These are phyloP conservation scores for Microtus montanus DNA, from an alignment of 2,113 vertebrate species.

Conservation along the genomic window DNA sequence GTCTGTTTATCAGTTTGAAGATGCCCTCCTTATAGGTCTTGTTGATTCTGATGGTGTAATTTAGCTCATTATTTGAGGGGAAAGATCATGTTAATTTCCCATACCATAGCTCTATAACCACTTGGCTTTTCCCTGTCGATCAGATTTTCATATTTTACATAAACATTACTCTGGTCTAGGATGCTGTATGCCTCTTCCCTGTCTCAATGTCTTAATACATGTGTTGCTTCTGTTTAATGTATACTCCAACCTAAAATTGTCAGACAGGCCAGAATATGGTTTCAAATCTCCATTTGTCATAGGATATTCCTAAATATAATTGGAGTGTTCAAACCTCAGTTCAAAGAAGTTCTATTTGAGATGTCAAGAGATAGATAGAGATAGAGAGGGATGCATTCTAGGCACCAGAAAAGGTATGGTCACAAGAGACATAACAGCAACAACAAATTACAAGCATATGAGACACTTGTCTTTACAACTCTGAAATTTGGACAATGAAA, in stretches of 20 bases:
- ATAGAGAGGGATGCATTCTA: no score
- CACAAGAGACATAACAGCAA: no score
- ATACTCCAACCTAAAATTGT: background rate
- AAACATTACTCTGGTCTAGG: background rate
- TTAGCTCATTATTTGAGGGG: background rate
- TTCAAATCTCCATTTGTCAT: background rate
- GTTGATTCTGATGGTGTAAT: background rate
- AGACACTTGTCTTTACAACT: no score
- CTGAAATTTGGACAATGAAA: no score
- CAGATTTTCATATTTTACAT: background rate
- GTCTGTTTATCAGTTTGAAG: background rate
- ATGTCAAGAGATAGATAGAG: no score
- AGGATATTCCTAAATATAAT: background rate
- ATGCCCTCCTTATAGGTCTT: background rate
- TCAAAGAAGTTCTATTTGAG: no score
- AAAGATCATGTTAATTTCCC: background rate
- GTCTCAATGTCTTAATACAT: background rate
- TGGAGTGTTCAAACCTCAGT: background rate
- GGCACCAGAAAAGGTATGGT: no score
- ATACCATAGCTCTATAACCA: background rate
- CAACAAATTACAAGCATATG: no score
- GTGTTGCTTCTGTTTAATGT: background rate
- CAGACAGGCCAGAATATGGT: background rate
- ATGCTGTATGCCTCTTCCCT: background rate
- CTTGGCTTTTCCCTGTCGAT: background rate